Percentiles rank a stretch among this genome's conserved stretches.
Evolutionary conservation across 1,140 invertebrate genomes (phyloP).

Genomic region (Papilio machaon): DNA sequence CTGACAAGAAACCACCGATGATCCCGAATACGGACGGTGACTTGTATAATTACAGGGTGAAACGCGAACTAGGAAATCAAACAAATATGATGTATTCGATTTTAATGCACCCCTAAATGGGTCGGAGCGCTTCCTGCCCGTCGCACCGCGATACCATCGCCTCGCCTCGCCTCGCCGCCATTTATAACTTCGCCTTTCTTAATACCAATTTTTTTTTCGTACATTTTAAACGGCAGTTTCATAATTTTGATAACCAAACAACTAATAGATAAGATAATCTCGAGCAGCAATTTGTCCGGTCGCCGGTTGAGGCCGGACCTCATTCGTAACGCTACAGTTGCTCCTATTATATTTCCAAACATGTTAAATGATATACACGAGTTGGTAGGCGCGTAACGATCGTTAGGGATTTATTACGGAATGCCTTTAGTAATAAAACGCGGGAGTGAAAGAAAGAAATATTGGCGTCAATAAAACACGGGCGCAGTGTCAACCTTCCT

Average conservation of each 20-base stretch:
- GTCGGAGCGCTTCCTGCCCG: constrained; percentile 77
- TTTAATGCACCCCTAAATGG: constrained; percentile 82
- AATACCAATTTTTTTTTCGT: constrained; percentile 66
- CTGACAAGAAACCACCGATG: constrained; percentile 69
- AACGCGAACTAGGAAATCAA: constrained; percentile 81
- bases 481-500: constrained; percentile 66
- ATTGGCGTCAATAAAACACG: constrained; percentile 72
- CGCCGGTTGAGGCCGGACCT: constrained; percentile 53
- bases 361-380: constrained; percentile 41
- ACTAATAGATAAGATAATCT: constrained; percentile 74
- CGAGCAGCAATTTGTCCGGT: constrained; percentile 61
- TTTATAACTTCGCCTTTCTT: constrained; percentile 70
- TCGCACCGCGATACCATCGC: constrained; percentile 71
- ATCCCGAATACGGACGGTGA: constrained; percentile 75
- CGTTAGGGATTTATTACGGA: constrained; percentile 56
- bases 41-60: constrained; percentile 81
- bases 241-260: constrained; percentile 72
- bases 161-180: constrained; percentile 52
- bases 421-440: constrained; percentile 59
- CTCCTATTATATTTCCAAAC: constrained; percentile 48
- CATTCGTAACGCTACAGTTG: constrained; percentile 46
- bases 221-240: constrained; percentile 73
- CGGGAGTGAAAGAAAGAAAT: constrained; percentile 70
- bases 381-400: constrained; percentile 33
- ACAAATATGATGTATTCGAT: constrained; percentile 82